Evolutionary conservation across 2,888 invertebrate genomes (phyloP), one percentile per base, ranked within the genome.

Genomic region (Meganola albula): DNA sequence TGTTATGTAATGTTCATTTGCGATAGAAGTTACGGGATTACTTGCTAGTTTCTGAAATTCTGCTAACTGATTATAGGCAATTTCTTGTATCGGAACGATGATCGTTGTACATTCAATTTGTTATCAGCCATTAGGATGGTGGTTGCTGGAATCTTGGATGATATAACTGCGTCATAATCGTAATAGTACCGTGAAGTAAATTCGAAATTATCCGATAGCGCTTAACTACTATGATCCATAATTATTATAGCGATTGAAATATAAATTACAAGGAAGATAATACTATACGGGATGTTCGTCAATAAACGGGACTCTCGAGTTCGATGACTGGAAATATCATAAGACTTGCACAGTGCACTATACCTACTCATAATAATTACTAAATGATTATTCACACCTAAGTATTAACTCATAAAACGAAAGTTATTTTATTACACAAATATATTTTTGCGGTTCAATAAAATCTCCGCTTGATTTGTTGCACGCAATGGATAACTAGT

Each of bases 291-390:
- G 55, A 48, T 44, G 49, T 51, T 47, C 48, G 65, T 62, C 62
- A 51, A 53, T 60, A 40, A 76, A 75, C 76, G 74, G 72, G 63
- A 73, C 58, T 53, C 29, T 75, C 33, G 27, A 34, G 53, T 40
- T 40, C 40, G 46, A 40, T 44, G 50, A 40, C 42, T 53, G 36
- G 20, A n/a, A n/a, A n/a, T n/a, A n/a, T n/a, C n/a, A n/a, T n/a
- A n/a, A n/a, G n/a, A n/a, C n/a, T n/a, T n/a, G n/a, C n/a, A n/a
- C n/a, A n/a, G n/a, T n/a, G n/a, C n/a, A n/a, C n/a, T n/a, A n/a
- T n/a, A n/a, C n/a, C n/a, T n/a, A n/a, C n/a, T n/a, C n/a, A n/a
- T n/a, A n/a, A n/a, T n/a, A n/a, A n/a, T n/a, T n/a, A n/a, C n/a
- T n/a, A n/a, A n/a, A 43, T 38, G 37, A 44, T 37, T 43, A 45